Conservation (phyloP, 2,888 invertebrate genomes). For the Charanyca ferruginea region DNA sequence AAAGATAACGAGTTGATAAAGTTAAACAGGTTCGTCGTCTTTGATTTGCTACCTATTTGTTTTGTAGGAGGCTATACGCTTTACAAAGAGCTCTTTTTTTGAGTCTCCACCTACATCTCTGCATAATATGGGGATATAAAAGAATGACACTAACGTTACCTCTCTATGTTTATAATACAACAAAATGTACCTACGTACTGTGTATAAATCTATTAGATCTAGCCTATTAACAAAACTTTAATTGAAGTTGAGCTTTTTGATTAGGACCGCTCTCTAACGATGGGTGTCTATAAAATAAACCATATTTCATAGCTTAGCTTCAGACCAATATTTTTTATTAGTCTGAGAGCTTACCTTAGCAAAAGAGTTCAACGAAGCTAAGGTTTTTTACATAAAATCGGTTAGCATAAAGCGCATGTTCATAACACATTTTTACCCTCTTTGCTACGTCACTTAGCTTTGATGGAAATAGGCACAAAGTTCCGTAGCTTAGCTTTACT, state of each 20-base stretch:
- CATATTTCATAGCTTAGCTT: not conserved
- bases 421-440: not conserved
- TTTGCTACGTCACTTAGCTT: not conserved
- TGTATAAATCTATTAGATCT: not conserved
- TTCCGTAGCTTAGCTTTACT: not conserved
- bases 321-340: no score
- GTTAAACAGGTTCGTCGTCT: conserved; percentile 39
- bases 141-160: conserved; percentile 3
- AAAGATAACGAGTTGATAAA: conserved; percentile 55
- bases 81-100: conserved; percentile 23
- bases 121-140: not conserved
- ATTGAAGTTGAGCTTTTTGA: not conserved
- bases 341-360: not conserved
- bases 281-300: not conserved
- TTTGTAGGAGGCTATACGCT: conserved; percentile 9
- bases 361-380: not conserved
- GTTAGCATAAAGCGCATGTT: not conserved
- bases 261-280: not conserved
- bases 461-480: not conserved
- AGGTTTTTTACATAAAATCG: no score
- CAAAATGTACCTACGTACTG: not conserved
- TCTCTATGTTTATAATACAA: not conserved
- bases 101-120: not conserved
- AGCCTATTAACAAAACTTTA: not conserved
- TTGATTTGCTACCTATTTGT: conserved; percentile 43